Conservation (phyloP, 2,888 invertebrate species). For the Apotomis betuletana region DNA sequence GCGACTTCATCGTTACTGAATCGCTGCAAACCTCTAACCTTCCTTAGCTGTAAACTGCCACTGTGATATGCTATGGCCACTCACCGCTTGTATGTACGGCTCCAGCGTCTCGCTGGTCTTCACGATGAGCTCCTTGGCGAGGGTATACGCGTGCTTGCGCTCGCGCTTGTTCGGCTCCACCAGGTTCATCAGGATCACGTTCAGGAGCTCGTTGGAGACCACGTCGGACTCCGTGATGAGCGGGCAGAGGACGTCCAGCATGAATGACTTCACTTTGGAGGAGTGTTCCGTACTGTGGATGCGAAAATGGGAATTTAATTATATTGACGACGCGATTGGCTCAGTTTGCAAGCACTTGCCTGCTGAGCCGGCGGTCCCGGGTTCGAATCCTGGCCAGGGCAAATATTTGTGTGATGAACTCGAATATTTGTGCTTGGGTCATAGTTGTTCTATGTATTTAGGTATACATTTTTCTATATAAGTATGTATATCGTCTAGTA, state of each 20-base stretch:
- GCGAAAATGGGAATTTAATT: not conserved
- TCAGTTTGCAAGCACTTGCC: too few relatives aligned
- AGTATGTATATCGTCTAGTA: too few relatives aligned
- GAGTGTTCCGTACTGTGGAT: conserved; percentile 94
- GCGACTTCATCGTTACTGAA: too few relatives aligned
- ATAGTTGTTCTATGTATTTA: too few relatives aligned
- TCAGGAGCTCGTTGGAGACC: conserved; percentile 96
- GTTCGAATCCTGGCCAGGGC: too few relatives aligned
- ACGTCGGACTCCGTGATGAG: conserved; percentile 97
- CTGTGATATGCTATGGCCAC: conserved; percentile 53
- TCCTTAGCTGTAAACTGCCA: too few relatives aligned
- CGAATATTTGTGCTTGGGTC: too few relatives aligned
- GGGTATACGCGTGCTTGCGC: conserved; percentile 93
- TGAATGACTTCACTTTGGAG: conserved; percentile 97
- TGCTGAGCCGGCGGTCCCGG: too few relatives aligned
- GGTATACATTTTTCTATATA: too few relatives aligned
- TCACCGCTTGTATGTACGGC: conserved; percentile 96
- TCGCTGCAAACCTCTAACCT: too few relatives aligned
- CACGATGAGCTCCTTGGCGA: conserved; percentile 95
- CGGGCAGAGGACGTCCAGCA: conserved; percentile 97
- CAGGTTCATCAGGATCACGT: conserved; percentile 96
- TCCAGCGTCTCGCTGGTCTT: conserved; percentile 97
- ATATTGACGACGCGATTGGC: too few relatives aligned
- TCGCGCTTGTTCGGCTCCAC: conserved; percentile 97
- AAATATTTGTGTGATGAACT: too few relatives aligned